A percentile compares a stretch with the other conserved stretches of the same genome.
Evolutionary conservation across 2,888 invertebrate species (phyloP).

Genomic region (Melieria omissa): DNA sequence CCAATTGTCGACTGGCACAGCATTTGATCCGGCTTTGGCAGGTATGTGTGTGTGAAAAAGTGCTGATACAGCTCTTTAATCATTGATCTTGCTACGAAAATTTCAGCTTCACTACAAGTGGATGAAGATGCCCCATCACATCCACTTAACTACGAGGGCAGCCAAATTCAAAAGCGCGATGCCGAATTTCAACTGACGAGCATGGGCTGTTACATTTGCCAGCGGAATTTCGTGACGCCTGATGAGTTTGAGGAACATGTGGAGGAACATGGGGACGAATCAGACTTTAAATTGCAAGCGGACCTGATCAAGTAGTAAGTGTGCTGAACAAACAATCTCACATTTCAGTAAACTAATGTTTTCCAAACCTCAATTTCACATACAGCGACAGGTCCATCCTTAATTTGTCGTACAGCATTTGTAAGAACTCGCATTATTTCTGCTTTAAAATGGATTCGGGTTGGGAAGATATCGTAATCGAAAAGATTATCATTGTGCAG

Average conservation of each 20-base stretch:
- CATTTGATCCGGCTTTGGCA: slow-evolving; percentile 30
- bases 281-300: slow-evolving; percentile 56
- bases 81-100: background rate
- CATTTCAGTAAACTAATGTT: too few relatives aligned
- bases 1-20: background rate
- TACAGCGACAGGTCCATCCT: slow-evolving; percentile 51
- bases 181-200: slow-evolving; percentile 50
- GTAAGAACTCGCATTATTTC: slow-evolving; percentile 59
- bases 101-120: slow-evolving; percentile 45
- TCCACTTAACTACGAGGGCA: slow-evolving; percentile 53
- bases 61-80: background rate
- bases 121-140: slow-evolving; percentile 45
- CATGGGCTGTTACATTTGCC: slow-evolving; percentile 60
- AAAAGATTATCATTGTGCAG: slow-evolving; percentile 61
- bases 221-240: slow-evolving; percentile 55
- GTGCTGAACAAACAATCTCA: background rate
- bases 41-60: slow-evolving; percentile 6
- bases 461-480: slow-evolving; percentile 51
- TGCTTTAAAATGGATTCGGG: slow-evolving; percentile 56
- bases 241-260: slow-evolving; percentile 58
- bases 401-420: slow-evolving; percentile 54
- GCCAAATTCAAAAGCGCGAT: slow-evolving; percentile 37
- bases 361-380: slow-evolving; percentile 16
- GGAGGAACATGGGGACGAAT: slow-evolving; percentile 58
- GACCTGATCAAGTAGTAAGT: slow-evolving; percentile 52